Evolutionary conservation across 2,113 vertebrate species (phyloP).

Genomic region (Sprattus sprattus): DNA sequence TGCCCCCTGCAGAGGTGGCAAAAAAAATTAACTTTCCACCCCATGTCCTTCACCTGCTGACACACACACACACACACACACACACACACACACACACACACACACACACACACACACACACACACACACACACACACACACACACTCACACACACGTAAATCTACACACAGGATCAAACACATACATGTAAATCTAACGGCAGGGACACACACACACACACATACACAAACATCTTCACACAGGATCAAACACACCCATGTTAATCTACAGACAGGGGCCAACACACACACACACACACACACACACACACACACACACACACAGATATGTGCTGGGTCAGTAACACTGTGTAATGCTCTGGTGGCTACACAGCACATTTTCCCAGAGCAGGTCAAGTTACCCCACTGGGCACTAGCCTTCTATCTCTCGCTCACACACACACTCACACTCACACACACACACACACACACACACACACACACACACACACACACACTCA

Average conservation of each 20-base stretch:
- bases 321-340: neutral
- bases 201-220: neutral
- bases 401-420: neutral
- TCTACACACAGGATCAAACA: neutral
- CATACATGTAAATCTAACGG: neutral
- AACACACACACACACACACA: neutral
- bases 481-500: conserved; percentile 2
- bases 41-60: conserved; percentile 1
- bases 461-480: conserved; percentile 24
- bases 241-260: conserved; percentile 8
- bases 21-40: neutral
- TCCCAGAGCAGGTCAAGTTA: neutral
- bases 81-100: neutral
- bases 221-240: neutral
- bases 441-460: neutral
- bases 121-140: conserved; percentile 19
- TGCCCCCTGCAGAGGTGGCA: neutral
- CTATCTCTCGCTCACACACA: neutral
- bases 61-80: neutral
- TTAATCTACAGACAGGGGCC: neutral
- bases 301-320: conserved; percentile 9
- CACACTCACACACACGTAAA: conserved; percentile 16
- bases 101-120: neutral
- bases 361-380: neutral
- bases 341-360: neutral